Percentiles rank a stretch among this genome's conserved stretches.
These are phyloP conservation scores for Heterocephalus glaber DNA, from an alignment of 2,113 vertebrate species.

Conservation along the genomic window DNA sequence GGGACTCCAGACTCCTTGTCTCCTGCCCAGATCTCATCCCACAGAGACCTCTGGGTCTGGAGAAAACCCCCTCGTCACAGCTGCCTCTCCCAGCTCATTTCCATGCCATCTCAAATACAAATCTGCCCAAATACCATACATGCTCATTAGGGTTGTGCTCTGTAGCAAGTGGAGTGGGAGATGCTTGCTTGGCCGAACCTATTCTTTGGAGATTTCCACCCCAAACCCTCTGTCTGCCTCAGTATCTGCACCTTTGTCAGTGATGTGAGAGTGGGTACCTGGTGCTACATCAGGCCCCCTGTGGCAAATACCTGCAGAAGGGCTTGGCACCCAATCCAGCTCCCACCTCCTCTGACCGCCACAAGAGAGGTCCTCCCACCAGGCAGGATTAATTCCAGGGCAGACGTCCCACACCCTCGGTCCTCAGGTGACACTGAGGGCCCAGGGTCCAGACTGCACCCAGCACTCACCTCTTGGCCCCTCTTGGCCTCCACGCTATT, in stretches of 20 bases:
- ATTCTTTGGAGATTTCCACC: background rate
- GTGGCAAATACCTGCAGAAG: background rate
- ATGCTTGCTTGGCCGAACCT: background rate
- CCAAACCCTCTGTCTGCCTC: background rate
- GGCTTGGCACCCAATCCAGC: background rate
- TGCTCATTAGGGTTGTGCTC: background rate
- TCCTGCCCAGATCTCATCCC: background rate
- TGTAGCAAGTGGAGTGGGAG: background rate
- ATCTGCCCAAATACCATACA: background rate
- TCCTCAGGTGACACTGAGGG: background rate
- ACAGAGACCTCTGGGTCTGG: background rate
- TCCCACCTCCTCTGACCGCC: background rate
- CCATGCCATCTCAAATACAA: background rate
- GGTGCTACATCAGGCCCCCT: background rate
- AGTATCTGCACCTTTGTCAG: background rate
- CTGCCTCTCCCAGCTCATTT: fast-evolving
- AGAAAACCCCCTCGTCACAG: background rate
- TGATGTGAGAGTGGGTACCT: background rate
- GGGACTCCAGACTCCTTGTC: background rate
- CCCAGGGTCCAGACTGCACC: background rate
- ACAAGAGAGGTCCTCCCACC: background rate
- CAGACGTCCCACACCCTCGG: background rate
- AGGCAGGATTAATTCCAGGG: background rate
- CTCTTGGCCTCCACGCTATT: background rate
- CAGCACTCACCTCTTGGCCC: background rate